Evolutionary conservation across 1,140 invertebrate genomes (phyloP).

Genomic region (Atta colombica): DNA sequence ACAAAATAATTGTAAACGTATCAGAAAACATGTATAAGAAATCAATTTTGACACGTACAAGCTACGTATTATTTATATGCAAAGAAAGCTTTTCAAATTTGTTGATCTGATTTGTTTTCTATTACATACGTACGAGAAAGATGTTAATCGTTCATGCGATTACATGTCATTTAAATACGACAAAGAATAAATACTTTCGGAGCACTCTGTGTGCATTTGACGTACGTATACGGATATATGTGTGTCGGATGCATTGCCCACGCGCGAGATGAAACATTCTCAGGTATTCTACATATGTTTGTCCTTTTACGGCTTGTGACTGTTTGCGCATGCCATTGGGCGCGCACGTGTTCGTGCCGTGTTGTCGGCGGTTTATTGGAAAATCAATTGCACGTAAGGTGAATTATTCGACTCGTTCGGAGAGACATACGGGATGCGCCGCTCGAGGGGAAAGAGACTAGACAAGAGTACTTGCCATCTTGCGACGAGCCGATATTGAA

Average conservation of each 20-base stretch:
- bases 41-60: background rate
- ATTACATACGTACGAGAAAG: background rate
- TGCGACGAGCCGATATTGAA: conserved; percentile 52
- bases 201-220: conserved; percentile 14
- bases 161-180: background rate
- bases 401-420: conserved; percentile 66
- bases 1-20: background rate
- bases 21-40: background rate
- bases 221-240: background rate
- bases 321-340: background rate
- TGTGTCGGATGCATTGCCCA: conserved; percentile 9
- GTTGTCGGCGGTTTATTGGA: conserved; percentile 53
- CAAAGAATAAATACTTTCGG: conserved; percentile 5
- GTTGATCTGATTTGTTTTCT: background rate
- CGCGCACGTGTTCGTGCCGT: conserved; percentile 20
- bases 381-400: conserved; percentile 72
- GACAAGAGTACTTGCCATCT: conserved; percentile 25
- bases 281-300: conserved; percentile 37
- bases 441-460: conserved; percentile 10
- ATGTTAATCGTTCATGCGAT: conserved; percentile 10
- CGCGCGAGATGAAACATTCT: conserved; percentile 23
- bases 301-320: conserved; percentile 13
- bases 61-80: background rate
- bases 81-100: background rate
- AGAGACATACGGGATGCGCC: conserved; percentile 25